These are phyloP conservation scores for Brachyptera risi DNA, from an alignment of 2,888 invertebrate genomes.

Conservation along the genomic window DNA sequence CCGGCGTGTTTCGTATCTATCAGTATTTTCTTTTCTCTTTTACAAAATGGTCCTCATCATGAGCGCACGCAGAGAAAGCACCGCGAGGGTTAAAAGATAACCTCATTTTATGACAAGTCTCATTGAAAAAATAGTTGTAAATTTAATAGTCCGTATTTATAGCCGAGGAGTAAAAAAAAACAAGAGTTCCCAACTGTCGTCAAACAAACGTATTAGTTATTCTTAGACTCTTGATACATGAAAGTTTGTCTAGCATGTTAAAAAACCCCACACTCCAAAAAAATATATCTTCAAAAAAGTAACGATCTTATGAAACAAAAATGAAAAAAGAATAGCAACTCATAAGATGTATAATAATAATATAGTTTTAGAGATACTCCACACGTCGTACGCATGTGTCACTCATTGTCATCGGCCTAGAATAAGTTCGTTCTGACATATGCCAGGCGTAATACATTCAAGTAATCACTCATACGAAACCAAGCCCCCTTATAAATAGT, in stretches of 20 bases:
- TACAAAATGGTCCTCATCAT: conserved; percentile 7
- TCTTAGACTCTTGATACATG: conserved; percentile 2
- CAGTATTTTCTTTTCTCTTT: not conserved
- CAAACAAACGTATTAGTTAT: conserved; percentile 2
- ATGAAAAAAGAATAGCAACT: not conserved
- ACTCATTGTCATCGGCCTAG: not conserved
- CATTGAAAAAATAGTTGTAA: conserved; percentile 5
- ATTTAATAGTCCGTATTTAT: conserved; percentile 21
- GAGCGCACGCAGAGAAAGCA: not conserved
- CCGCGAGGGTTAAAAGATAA: conserved; percentile 18
- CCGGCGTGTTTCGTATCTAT: not conserved
- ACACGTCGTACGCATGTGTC: not conserved
- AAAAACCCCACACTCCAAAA: no score
- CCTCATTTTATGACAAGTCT: conserved; percentile 16
- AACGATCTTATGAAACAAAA: no score
- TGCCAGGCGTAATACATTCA: conserved; percentile 6
- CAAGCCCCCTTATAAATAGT: conserved; percentile 9
- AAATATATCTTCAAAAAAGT: no score
- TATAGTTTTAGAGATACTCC: not conserved
- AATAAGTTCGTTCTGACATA: not conserved
- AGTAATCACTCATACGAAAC: not conserved
- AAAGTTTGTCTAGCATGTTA: no score
- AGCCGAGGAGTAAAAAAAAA: conserved; percentile 4
- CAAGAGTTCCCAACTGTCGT: conserved; percentile 7
- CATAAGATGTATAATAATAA: not conserved